A percentile compares a stretch with the other conserved stretches of the same genome.
phyloP scores from a whole-genome alignment of 1,140 invertebrate species.

The Cotesia glomerata region DNA sequence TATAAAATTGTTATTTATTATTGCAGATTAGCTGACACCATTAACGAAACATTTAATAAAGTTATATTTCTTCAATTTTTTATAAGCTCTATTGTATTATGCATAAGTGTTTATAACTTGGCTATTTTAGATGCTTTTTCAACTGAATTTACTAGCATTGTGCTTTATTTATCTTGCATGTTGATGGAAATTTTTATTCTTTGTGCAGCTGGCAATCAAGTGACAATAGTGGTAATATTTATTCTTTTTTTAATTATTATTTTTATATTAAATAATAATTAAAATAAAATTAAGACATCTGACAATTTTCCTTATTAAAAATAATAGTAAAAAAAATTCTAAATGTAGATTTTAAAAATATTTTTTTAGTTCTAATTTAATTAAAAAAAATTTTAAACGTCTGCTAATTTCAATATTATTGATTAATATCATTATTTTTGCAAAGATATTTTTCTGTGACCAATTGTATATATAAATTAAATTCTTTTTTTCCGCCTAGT shows the following conservation, averaged over 20 bases:
- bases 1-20: not conserved
- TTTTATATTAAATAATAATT: no score
- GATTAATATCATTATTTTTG: no score
- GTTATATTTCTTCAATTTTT: conserved; percentile 26
- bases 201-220: conserved; percentile 24
- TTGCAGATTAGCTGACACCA: conserved; percentile 26
- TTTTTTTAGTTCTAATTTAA: no score
- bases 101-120: conserved; percentile 25
- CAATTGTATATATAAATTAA: no score
- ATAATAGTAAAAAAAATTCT: no score
- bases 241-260: not conserved
- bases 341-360: no score
- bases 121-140: conserved; percentile 13
- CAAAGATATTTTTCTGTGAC: no score
- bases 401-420: no score
- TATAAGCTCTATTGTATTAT: conserved; percentile 17
- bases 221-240: conserved; percentile 21
- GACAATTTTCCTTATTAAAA: no score
- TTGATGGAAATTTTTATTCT: conserved; percentile 26
- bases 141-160: conserved; percentile 18
- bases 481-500: no score
- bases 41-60: conserved; percentile 14
- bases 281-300: no score
- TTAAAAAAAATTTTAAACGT: no score
- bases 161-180: conserved; percentile 25